Percentiles rank a stretch among this genome's conserved stretches.
These are phyloP conservation scores for Drepana arcuata DNA, from an alignment of 1,140 invertebrate species.

Conservation along the genomic window DNA sequence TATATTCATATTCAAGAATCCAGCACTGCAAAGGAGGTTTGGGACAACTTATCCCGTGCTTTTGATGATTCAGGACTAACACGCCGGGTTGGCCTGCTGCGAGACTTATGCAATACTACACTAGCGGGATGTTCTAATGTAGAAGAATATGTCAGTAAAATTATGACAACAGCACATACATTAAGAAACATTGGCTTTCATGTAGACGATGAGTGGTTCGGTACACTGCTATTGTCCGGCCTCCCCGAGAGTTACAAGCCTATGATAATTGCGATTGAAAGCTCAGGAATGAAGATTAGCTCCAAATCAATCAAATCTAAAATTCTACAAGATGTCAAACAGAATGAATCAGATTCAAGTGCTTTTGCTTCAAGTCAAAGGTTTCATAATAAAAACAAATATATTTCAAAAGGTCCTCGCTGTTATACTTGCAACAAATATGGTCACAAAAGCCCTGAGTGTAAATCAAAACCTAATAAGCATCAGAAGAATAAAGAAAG, in stretches of 20 bases:
- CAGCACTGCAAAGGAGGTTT: conserved; percentile 17
- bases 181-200: conserved; percentile 28
- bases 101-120: conserved; percentile 10
- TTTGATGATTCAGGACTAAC: conserved; percentile 13
- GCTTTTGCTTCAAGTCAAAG: conserved; percentile 15
- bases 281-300: conserved; percentile 20
- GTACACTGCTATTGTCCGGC: conserved; percentile 38
- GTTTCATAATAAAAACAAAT: conserved; percentile 10
- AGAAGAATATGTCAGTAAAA: conserved; percentile 32
- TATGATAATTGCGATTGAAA: conserved; percentile 51
- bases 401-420: conserved; percentile 13
- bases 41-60: conserved; percentile 7
- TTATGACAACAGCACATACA: conserved; percentile 40
- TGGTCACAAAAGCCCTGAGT: conserved; percentile 23
- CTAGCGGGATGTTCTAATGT: conserved; percentile 6
- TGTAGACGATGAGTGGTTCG: conserved; percentile 23
- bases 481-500: too few species aligned
- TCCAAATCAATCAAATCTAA: conserved; percentile 40
- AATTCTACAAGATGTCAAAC: conserved; percentile 33
- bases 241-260: conserved; percentile 37
- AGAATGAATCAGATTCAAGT: conserved; percentile 5
- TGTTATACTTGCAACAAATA: conserved; percentile 21
- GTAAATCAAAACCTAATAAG: conserved; percentile 16
- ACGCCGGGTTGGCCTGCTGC: conserved; percentile 14
- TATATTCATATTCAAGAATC: conserved; percentile 20